Evolutionary conservation across 1,140 invertebrate genomes (phyloP), one percentile per base, ranked within the genome.

Genomic region (Aphidius ervi): DNA sequence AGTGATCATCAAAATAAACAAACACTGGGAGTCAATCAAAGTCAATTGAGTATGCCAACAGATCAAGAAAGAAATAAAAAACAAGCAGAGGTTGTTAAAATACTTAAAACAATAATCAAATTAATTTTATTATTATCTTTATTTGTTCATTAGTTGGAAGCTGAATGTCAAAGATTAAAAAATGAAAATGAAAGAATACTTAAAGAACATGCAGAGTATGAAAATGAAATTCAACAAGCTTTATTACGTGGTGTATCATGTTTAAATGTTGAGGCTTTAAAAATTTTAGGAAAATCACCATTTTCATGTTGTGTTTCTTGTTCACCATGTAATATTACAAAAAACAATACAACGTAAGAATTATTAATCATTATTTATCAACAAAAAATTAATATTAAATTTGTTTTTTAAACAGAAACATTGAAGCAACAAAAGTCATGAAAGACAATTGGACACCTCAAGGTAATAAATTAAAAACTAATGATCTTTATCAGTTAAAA

Each of bases 171-270:
- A 6, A 61, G 66, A 47, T 59, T 78, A 9, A 67, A 62, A 1
- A 70, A 70, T 39, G 76, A 79, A 61, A 78, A 78, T 23, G 70
- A 74, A 39, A 68, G 65, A 49, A 65, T 79, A 7, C 63, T 72
- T 3, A 74, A 71, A 52, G 77, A 79, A 60, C 67, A 66, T 4
- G 66, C 68, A 0, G 74, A 77, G 39, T 79, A 79, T 49, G 76
- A 78, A 53, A 76, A 69, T 40, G 73, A 73, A 6, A 72, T 78
- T 9, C 74, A 79, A 49, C 65, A 74, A 16, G 76, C 77, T 1
- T 49, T 79, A 9, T 59, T 77, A 4, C 71, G 73, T 65, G 77
- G 77, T 6, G 75, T 79, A 48, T 77, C 75, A 0, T 75, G 71
- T 0, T 61, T 79, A 9, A 79, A 77, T 46, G 70, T 69, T 4